Evolutionary conservation across 2,113 vertebrate genomes (phyloP), one percentile per base, ranked within the genome.

Genomic region (Nibea coibor): DNA sequence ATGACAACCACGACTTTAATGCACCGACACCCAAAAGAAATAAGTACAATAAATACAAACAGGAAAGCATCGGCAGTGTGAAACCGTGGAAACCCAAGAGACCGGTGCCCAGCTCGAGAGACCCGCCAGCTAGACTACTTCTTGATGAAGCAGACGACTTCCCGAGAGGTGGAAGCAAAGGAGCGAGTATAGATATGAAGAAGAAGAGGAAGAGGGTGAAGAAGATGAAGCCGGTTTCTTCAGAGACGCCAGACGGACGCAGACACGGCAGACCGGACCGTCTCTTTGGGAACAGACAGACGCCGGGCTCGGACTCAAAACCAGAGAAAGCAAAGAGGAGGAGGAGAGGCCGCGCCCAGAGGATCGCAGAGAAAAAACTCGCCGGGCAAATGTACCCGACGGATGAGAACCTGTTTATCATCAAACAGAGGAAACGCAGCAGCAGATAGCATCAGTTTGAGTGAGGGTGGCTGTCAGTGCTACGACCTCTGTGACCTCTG

Each of bases 361-460:
- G 14, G 68, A 82, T 61, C 1, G n/a, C 72, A 3, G 48, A 66
- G 8, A 91, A 82, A 63, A 85, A 70, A 26, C 9, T 0, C 3
- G 47, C 5, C 0, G 51, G 58, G 2, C 57, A 78, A 22, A 64
- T 75, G 80, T 85, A 89, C 72, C 87, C 90, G 12, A 65, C 76
- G 0, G 93, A 95, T 16, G 94, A 95, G 74, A 91, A 96, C 86
- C 93, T 96, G 59, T 95, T 96, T 68, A 51, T 54, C 45, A 95
- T 96, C 79, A 95, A 95, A 84, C 95, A 95, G 78, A 94, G 85
- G 80, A 92, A 90, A 74, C 26, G 54, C 48, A 88, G 22, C 4
- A 91, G 78, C 7, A 91, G 78, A 85, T 86, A 89, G 59, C 57
- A 59, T 47, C 53, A 1, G 10, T 48, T 10, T 57, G 10, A 66